These are phyloP conservation scores for Liasis olivaceus DNA, from an alignment of 2,797 vertebrate species.

Conservation along the genomic window DNA sequence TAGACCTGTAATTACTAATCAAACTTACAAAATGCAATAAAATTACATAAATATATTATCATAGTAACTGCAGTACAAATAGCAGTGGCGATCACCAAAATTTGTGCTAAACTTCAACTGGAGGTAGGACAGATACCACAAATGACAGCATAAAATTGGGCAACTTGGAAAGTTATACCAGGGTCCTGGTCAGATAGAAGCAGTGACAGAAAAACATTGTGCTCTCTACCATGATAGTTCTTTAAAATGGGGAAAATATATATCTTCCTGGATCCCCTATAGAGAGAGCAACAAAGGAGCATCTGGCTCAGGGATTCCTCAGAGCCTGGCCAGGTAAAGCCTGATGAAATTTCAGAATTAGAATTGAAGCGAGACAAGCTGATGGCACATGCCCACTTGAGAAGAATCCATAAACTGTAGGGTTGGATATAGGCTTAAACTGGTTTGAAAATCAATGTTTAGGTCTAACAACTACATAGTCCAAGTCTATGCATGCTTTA, in stretches of 20 bases:
- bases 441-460: neutral
- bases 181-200: neutral
- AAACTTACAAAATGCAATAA: no score
- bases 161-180: neutral
- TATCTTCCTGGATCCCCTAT: neutral
- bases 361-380: neutral
- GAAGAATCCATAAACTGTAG: neutral
- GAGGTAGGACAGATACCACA: no score
- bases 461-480: neutral
- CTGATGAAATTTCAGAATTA: neutral
- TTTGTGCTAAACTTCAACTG: no score
- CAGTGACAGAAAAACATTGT: neutral
- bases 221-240: neutral
- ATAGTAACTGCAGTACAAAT: no score
- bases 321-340: neutral
- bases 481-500: neutral
- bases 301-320: neutral
- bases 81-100: no score
- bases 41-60: no score
- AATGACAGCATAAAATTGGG: no score
- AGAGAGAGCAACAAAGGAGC: neutral
- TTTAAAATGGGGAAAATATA: neutral
- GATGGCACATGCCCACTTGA: neutral
- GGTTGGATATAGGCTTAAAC: neutral
- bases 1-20: no score